These are phyloP conservation scores for Serrognathus titanus DNA, from an alignment of 2,888 invertebrate genomes.

Conservation along the genomic window DNA sequence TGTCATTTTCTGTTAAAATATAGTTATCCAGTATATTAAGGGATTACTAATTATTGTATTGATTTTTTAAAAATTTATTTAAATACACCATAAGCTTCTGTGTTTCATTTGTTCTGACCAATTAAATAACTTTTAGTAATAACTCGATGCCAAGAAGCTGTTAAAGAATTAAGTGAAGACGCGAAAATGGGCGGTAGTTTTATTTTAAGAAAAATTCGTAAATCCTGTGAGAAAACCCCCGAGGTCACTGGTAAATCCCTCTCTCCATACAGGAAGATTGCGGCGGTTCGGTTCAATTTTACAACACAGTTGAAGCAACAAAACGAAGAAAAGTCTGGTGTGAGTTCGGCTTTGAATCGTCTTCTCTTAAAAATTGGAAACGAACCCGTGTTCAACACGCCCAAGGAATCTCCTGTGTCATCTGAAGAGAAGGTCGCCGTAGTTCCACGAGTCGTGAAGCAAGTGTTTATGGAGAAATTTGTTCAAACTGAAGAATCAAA, in stretches of 20 bases:
- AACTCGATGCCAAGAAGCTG: constrained; percentile 46
- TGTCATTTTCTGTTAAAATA: no score
- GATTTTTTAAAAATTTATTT: no score
- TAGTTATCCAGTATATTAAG: no score
- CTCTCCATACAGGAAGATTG: constrained; percentile 33
- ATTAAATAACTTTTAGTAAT: constrained; percentile 41
- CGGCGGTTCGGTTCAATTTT: constrained; percentile 29
- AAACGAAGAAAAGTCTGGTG: constrained; percentile 18
- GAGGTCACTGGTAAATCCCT: constrained; percentile 26
- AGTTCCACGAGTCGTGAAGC: neutral
- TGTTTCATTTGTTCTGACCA: neutral
- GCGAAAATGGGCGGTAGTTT: constrained; percentile 37
- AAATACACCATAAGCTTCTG: no score
- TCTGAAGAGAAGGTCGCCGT: constrained; percentile 3
- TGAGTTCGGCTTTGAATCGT: constrained; percentile 21
- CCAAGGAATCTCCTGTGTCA: neutral
- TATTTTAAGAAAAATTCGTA: constrained; percentile 27
- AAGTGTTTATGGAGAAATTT: neutral
- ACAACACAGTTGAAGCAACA: constrained; percentile 25
- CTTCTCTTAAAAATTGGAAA: constrained; percentile 21
- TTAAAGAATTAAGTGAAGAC: constrained; percentile 37
- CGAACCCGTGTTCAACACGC: constrained; percentile 6
- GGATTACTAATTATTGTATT: no score
- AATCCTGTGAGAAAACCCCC: constrained; percentile 14
- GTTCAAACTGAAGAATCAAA: constrained; percentile 18